Evolutionary conservation across 2,113 vertebrate genomes (phyloP), one percentile per base, ranked within the genome.

Genomic region (Gallinago jamesoni): DNA sequence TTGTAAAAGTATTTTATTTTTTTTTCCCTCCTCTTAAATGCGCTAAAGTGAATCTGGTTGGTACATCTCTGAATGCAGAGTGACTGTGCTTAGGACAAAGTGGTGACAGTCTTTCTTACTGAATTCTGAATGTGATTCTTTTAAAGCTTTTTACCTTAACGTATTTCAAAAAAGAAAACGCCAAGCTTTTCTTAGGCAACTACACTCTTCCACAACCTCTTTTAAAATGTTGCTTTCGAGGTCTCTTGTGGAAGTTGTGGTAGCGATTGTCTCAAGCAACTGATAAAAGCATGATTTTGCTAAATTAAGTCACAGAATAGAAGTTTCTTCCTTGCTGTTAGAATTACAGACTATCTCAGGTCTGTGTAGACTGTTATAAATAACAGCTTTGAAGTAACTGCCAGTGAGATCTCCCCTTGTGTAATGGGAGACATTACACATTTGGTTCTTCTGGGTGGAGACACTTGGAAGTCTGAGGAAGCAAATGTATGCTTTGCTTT

Each of bases 1-100:
- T 31, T 72, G 35, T 76, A 70, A 70, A 87, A 84, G 37, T 76
- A 6, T 2, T 21, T 47, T 62, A 77, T 28, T 66, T 79, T 89
- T 62, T 37, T 59, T n/a, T 24, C 33, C 35, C n/a, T 24, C 12
- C 19, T 43, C 50, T 91, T 75, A 77, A 79, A 73, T 63, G 50
- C 7, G 1, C 45, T 79, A 19, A 83, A 95, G 64, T 78, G 56
- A 76, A 89, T 90, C 84, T 91, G 69, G 83, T 91, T 84, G 92
- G 66, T 86, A 13, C 48, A 69, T 90, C 76, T 86, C 48, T 76
- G 88, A 88, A 86, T 86, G 37, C 64, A 69, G 76, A 94, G 86
- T 82, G 80, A 9, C 57, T 75, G 72, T 91, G 79, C 86, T 95
- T 69, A 84, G 90, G 84, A 78, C 80, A 76, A 84, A 94, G 77